These are phyloP conservation scores for Neodiprion fabricii DNA, from an alignment of 1,140 invertebrate genomes.

Conservation along the genomic window DNA sequence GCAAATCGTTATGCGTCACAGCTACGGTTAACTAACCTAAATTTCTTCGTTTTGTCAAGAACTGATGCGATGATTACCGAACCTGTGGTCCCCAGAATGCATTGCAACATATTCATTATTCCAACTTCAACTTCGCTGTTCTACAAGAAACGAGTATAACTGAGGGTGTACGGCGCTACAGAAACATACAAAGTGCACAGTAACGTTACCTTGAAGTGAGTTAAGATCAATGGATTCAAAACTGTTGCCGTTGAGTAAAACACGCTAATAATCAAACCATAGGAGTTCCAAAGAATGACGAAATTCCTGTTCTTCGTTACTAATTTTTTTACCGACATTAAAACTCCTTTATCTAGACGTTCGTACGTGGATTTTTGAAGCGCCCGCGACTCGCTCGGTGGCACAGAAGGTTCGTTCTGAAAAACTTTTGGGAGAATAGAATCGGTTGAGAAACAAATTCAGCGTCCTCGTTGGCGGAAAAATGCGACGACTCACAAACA, in stretches of 20 bases:
- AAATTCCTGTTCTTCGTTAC: slow-evolving; percentile 62
- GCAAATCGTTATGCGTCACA: slow-evolving; percentile 41
- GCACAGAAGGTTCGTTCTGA: slow-evolving; percentile 61
- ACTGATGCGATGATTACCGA: slow-evolving; percentile 71
- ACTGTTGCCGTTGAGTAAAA: slow-evolving; percentile 75
- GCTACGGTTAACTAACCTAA: slow-evolving; percentile 70
- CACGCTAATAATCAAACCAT: slow-evolving; percentile 73
- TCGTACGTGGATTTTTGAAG: slow-evolving; percentile 28
- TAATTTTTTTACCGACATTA: slow-evolving; percentile 47
- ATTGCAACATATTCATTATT: slow-evolving; percentile 68
- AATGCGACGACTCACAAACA: too few species aligned
- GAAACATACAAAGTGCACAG: not conserved
- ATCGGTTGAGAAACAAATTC: too few species aligned
- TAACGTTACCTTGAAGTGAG: slow-evolving; percentile 65
- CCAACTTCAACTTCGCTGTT: slow-evolving; percentile 62
- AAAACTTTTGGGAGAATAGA: slow-evolving; percentile 58
- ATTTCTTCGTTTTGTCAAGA: slow-evolving; percentile 71
- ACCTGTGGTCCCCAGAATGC: slow-evolving; percentile 69
- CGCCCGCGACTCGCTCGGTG: slow-evolving; percentile 58
- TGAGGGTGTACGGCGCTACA: not conserved
- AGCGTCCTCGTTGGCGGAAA: too few species aligned
- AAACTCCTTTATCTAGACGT: slow-evolving; percentile 25
- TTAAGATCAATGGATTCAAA: slow-evolving; percentile 66
- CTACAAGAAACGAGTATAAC: slow-evolving; percentile 36
- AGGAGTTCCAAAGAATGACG: slow-evolving; percentile 65